phyloP scores from a whole-genome alignment of 2,888 invertebrate genomes.

The Ochropleura plecta region DNA sequence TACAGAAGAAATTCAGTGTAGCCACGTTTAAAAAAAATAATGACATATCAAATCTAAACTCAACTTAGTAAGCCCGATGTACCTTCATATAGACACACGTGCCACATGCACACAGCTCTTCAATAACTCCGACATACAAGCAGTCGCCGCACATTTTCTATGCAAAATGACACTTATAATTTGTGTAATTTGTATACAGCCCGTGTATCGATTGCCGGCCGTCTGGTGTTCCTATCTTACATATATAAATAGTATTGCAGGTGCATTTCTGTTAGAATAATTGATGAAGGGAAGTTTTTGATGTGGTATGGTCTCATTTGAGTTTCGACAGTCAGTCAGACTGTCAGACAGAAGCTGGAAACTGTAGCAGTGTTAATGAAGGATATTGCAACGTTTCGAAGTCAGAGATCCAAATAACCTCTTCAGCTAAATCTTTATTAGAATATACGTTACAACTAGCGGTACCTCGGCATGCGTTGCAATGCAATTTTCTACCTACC shows the following conservation, averaged over 20 bases:
- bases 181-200: constrained; percentile 44
- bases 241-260: constrained; percentile 19
- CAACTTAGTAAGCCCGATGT: constrained; percentile 12
- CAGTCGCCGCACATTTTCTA: constrained; percentile 38
- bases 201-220: constrained; percentile 50
- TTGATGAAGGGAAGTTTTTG: background rate
- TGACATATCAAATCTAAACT: background rate
- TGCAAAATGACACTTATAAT: constrained; percentile 50
- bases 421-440: no score
- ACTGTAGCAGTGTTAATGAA: no score
- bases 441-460: no score
- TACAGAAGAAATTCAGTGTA: no score
- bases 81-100: constrained; percentile 23
- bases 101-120: constrained; percentile 20
- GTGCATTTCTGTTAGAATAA: constrained; percentile 27
- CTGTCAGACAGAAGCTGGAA: no score
- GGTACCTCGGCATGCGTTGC: no score
- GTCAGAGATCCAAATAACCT: no score
- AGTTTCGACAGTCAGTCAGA: background rate
- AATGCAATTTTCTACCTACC: no score
- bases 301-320: background rate
- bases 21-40: no score
- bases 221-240: constrained; percentile 52
- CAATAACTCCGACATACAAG: constrained; percentile 30
- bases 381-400: no score